These are phyloP conservation scores for Nyctibius grandis DNA, from an alignment of 2,797 vertebrate genomes.

Conservation along the genomic window DNA sequence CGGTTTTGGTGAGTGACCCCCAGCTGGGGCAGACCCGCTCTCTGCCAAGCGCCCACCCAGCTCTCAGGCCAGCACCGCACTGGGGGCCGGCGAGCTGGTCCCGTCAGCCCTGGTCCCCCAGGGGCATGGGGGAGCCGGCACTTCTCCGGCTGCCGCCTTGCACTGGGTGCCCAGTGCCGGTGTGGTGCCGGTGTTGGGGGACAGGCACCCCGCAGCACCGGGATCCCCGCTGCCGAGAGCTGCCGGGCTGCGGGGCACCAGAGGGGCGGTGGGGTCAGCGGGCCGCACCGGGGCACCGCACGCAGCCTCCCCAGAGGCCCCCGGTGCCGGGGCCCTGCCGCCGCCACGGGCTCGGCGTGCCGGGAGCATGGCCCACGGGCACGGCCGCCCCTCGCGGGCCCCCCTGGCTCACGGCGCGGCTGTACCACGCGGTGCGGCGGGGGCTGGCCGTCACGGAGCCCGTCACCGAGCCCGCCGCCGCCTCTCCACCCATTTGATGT, in stretches of 20 bases:
- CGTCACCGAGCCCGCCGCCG: too few relatives aligned
- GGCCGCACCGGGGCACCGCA: too few relatives aligned
- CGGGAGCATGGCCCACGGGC: background rate
- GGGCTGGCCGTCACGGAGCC: slow-evolving; percentile 51
- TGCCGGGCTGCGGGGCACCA: too few relatives aligned
- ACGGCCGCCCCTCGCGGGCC: slow-evolving; percentile 42
- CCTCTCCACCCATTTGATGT: slow-evolving; percentile 59
- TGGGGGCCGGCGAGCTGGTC: too few relatives aligned
- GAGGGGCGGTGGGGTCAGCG: too few relatives aligned
- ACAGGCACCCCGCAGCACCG: fast-evolving
- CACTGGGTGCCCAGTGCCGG: background rate
- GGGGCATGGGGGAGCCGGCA: background rate
- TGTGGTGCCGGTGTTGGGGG: background rate
- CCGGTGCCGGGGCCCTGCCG: background rate
- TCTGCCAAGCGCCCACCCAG: background rate
- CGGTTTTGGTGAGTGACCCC: background rate
- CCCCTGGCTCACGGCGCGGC: background rate
- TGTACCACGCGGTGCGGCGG: slow-evolving; percentile 50
- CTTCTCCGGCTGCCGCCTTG: background rate
- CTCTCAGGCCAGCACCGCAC: background rate
- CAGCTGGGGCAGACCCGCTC: background rate
- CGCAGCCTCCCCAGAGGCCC: too few relatives aligned
- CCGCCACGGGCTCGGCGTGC: too few relatives aligned
- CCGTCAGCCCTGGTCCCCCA: background rate
- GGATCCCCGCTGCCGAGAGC: background rate